Conservation (phyloP, 1,140 invertebrate genomes). For the Aethina tumida region DNA sequence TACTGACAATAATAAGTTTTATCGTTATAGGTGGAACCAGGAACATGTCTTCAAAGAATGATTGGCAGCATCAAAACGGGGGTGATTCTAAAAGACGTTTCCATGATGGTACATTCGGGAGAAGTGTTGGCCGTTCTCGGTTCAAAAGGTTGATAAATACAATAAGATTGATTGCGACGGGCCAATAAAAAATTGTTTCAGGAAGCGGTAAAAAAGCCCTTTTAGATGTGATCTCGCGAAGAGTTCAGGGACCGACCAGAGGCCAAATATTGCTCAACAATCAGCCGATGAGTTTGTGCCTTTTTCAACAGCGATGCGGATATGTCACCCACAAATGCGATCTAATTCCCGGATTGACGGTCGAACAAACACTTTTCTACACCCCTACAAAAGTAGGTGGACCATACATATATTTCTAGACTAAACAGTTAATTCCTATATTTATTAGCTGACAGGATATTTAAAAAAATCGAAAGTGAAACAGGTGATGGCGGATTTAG, state of each 20-base stretch:
- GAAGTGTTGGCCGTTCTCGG: slow-evolving; percentile 87
- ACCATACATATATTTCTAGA: not conserved
- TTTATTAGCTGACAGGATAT: slow-evolving; percentile 53
- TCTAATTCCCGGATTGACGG: slow-evolving; percentile 72
- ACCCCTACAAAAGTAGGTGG: slow-evolving; percentile 58
- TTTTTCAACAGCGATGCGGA: slow-evolving; percentile 76
- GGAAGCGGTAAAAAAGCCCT: slow-evolving; percentile 84
- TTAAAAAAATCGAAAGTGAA: slow-evolving; percentile 63
- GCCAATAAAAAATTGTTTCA: slow-evolving; percentile 27
- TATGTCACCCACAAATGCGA: slow-evolving; percentile 77
- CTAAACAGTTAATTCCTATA: slow-evolving; percentile 1
- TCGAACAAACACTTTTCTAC: slow-evolving; percentile 74
- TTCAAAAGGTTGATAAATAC: slow-evolving; percentile 62
- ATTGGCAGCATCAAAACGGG: slow-evolving; percentile 70
- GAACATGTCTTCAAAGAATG: slow-evolving; percentile 64
- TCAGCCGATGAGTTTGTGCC: slow-evolving; percentile 61
- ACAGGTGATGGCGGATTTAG: slow-evolving; percentile 83
- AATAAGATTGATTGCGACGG: slow-evolving; percentile 2
- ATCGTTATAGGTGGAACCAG: slow-evolving; percentile 64
- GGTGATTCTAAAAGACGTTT: slow-evolving; percentile 83
- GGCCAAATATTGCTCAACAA: slow-evolving; percentile 82
- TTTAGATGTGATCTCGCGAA: slow-evolving; percentile 80
- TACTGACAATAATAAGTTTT: slow-evolving; percentile 3
- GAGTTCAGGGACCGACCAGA: slow-evolving; percentile 57
- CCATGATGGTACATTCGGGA: slow-evolving; percentile 77